Conservation (phyloP, 2,888 invertebrate genomes). For the Caenorhabditis afra region DNA sequence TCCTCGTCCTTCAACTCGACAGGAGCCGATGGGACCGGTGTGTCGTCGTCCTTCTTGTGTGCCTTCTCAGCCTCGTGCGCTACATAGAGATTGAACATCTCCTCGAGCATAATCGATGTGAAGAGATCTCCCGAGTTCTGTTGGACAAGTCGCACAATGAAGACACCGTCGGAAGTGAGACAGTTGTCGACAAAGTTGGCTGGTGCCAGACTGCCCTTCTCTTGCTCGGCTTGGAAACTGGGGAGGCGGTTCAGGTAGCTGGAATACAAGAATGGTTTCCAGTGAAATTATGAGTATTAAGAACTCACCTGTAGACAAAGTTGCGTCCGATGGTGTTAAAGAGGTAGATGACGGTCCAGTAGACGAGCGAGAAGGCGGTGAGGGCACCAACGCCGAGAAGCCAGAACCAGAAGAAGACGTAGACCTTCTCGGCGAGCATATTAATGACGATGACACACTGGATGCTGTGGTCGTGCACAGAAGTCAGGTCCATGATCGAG, state of each 20-base stretch:
- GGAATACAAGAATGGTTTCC: too few relatives aligned
- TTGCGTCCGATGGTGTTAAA: slow-evolving; percentile 49
- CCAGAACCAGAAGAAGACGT: slow-evolving; percentile 76
- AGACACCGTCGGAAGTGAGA: slow-evolving; percentile 78
- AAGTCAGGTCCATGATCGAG: slow-evolving; percentile 35
- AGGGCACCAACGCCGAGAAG: slow-evolving; percentile 77
- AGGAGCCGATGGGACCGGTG: slow-evolving; percentile 33
- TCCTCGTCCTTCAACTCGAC: slow-evolving; percentile 28
- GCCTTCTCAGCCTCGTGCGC: slow-evolving; percentile 49
- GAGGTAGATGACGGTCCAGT: slow-evolving; percentile 69
- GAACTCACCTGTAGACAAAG: slow-evolving; percentile 70
- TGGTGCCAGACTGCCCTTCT: slow-evolving; percentile 21
- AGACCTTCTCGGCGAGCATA: slow-evolving; percentile 68
- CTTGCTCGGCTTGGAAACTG: slow-evolving; percentile 50
- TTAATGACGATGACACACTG: slow-evolving; percentile 77
- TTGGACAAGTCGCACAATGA: slow-evolving; percentile 76
- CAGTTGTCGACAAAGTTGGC: slow-evolving; percentile 71
- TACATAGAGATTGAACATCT: slow-evolving; percentile 55
- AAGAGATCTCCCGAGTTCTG: slow-evolving; percentile 59
- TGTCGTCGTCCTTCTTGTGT: slow-evolving; percentile 55
- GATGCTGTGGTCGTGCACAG: slow-evolving; percentile 79
- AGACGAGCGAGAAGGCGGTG: slow-evolving; percentile 63
- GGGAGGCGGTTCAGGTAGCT: slow-evolving; percentile 45
- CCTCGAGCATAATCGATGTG: slow-evolving; percentile 49
- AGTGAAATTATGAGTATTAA: neutral